Evolutionary conservation across 2,113 vertebrate genomes (phyloP).

Genomic region (Notechis scutatus): DNA sequence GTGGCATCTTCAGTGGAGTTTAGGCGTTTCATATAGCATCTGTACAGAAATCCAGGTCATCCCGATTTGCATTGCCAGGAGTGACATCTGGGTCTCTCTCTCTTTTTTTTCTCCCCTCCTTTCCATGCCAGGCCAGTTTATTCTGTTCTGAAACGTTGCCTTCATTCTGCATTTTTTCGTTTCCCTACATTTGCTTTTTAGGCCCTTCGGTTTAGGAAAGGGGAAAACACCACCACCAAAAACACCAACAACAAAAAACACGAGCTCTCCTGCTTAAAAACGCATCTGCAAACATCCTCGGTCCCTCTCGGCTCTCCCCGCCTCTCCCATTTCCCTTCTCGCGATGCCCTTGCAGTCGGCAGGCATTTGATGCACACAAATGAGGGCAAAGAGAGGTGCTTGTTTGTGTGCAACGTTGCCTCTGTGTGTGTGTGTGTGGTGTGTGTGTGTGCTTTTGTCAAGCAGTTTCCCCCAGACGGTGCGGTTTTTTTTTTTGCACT

Average conservation of each 20-base stretch:
- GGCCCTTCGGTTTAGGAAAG: background rate
- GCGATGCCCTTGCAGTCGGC: background rate
- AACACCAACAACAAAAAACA: too few relatives aligned
- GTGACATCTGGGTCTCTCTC: background rate
- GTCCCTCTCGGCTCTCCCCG: background rate
- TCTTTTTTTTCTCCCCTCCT: background rate
- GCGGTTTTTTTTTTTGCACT: conserved; percentile 53
- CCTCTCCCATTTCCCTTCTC: conserved; percentile 5
- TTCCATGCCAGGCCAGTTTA: background rate
- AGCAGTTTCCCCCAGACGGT: conserved; percentile 64
- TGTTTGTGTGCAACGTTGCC: conserved; percentile 27
- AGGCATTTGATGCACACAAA: conserved; percentile 38
- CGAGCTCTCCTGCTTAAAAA: too few relatives aligned
- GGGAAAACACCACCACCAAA: too few relatives aligned
- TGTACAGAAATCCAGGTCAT: background rate
- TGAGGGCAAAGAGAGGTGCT: conserved; percentile 27
- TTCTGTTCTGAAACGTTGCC: background rate
- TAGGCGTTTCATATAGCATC: background rate
- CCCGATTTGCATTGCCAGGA: background rate
- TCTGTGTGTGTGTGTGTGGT: background rate
- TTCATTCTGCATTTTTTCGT: background rate
- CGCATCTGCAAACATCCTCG: background rate
- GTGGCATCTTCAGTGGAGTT: background rate
- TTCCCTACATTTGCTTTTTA: background rate
- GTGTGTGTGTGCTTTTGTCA: conserved; percentile 67